Base-by-base conservation (phyloP, 2,797 vertebrate genomes). In the Heteromormyrus szaboi region DNA sequence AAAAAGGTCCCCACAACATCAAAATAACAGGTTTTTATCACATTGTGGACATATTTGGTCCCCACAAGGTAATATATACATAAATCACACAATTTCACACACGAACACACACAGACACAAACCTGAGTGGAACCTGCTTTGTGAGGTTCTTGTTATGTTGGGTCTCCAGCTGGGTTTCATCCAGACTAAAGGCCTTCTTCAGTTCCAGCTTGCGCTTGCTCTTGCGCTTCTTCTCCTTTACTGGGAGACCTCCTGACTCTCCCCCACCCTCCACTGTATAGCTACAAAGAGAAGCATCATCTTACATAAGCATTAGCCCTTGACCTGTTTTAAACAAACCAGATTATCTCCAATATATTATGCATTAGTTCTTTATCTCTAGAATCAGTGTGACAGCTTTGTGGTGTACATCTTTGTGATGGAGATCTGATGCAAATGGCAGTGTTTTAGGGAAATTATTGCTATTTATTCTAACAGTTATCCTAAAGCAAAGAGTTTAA, bases 161-260 rank as follows among this genome's bases (percentile, higher is more conserved):
- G 25, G 92, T 56, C 25, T 93, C 91, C 0, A 93, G 93, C 89
- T 95, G 93, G 9, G 92, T 92, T 0, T 96, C 95, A 86, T 97
- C 96, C 90, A 97, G 90, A 89, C 96, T 97, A 88, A 94, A 89
- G 22, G 95, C 93, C 91, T 93, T 96, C 92, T 93, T 96, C 37
- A 91, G 51, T 89, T 96, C 95, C 59, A 56, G 33, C 89, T 93
- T 94, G 86, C 25, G 89, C 72, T 93, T 93, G 29, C 88, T 94
- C 90, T 91, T 93, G 85, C 94, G 93, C 91, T 94, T 96, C 92
- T 93, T 95, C 88, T 91, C 83, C 90, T 94, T 97, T 76, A 91
- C 90, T 0, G 94, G 91, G 91, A 95, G 92, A 53, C 93, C 86
- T 0, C 92, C 91, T 0, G 91, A 79, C n/a, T 96, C 94, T 0